Evolutionary conservation across 2,888 invertebrate species (phyloP), one percentile per base, ranked within the genome.

Genomic region (Xestia xanthographa): DNA sequence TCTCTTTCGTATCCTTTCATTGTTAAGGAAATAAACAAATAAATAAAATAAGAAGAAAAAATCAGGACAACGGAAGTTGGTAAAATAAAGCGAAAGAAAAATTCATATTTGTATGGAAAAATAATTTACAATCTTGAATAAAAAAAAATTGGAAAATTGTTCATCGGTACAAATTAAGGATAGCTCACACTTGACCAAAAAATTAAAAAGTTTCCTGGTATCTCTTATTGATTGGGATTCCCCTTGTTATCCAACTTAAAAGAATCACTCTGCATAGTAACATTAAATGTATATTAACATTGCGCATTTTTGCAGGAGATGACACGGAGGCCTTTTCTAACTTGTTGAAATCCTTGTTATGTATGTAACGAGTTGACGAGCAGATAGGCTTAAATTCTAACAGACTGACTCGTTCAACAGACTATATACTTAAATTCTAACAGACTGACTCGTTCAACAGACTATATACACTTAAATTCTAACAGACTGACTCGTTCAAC

Each of bases 301-400:
- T 65, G 22, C 12, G 26, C 34, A 62, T 68, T 62, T 62, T n/a
- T 4, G 53, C 45, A 38, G 69, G 79, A n/a, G n/a, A n/a, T 78
- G 69, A 41, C 68, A 74, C 5, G 12, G 14, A 45, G 11, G 8
- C 3, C 2, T 66, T 34, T 60, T 38, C 5, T 2, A 12, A 22
- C 5, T 75, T 17, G 17, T 0, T 12, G 43, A 20, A 20, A 20
- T 71, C 5, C 0, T n/a, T 67, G 2, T 11, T 60, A 58, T 11
- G 20, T 70, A 12, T 20, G n/a, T 71, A 17, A 29, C 12, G 50
- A 50, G 17, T 43, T 26, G 0, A 22, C 1, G 0, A 20, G 38
- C 5, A 22, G 1, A 71, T 2, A 29, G 5, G 43, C 38, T 34
- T 38, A 41, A 17, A n/a, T 34, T 14, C 22, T 2, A 50, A 69